Evolutionary conservation across 2,888 invertebrate genomes (phyloP).

Genomic region (Ligdia adustata): DNA sequence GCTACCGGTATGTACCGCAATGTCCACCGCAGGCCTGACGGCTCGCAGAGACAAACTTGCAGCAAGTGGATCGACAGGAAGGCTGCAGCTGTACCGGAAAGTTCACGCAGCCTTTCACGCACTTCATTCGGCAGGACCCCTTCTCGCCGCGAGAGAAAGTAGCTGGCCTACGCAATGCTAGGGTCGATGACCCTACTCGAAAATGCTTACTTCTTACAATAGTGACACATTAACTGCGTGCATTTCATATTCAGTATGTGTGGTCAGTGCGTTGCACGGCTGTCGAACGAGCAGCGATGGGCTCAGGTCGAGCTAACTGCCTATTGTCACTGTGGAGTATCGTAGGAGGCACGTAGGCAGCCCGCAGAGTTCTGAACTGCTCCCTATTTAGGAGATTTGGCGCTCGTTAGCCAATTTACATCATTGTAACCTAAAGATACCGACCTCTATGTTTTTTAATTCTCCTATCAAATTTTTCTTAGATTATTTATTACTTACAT

Average conservation of each 20-base stretch:
- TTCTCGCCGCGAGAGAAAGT: constrained; percentile 78
- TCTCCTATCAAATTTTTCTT: too few relatives aligned
- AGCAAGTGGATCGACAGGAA: constrained; percentile 44
- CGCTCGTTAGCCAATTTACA: constrained; percentile 14
- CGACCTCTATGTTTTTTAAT: too few relatives aligned
- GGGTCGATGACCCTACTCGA: constrained; percentile 81
- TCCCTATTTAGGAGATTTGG: constrained; percentile 13
- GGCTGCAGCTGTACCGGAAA: constrained; percentile 56
- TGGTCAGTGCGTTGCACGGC: constrained; percentile 76
- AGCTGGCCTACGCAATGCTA: constrained; percentile 82
- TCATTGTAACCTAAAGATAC: too few relatives aligned
- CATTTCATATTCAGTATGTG: constrained; percentile 80
- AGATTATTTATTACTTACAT: too few relatives aligned
- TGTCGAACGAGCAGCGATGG: constrained; percentile 66
- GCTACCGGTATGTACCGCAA: constrained; percentile 25
- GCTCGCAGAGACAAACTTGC: constrained; percentile 34
- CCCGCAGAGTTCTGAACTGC: constrained; percentile 15
- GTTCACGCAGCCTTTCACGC: constrained; percentile 79
- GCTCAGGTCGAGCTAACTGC: constrained; percentile 55
- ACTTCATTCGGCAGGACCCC: constrained; percentile 82
- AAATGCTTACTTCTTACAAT: constrained; percentile 81
- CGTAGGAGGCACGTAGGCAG: constrained; percentile 48
- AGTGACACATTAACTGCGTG: constrained; percentile 79
- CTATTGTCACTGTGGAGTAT: constrained; percentile 48
- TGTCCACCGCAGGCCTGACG: constrained; percentile 13